Percentiles rank a stretch among this genome's conserved stretches.
phyloP scores from a whole-genome alignment of 2,797 vertebrate species.

The Meda fulgida region DNA sequence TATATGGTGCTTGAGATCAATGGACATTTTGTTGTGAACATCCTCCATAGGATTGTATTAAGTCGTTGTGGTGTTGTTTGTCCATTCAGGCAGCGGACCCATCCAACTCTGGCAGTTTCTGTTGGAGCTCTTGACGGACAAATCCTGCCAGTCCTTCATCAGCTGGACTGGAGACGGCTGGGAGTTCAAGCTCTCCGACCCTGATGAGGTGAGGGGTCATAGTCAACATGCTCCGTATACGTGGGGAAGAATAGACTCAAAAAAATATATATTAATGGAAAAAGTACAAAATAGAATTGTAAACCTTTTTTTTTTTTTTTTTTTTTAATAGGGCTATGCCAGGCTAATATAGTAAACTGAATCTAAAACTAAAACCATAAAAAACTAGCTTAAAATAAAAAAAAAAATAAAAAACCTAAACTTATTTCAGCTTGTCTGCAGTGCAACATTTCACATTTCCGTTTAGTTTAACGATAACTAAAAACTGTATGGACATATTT shows the following conservation, averaged over 20 bases:
- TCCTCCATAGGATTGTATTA: neutral
- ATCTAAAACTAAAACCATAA: neutral
- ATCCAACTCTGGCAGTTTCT: conserved; percentile 99
- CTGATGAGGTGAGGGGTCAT: conserved; percentile 90
- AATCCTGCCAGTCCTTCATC: conserved; percentile 99
- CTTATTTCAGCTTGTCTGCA: neutral
- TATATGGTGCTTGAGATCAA: neutral
- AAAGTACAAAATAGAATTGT: too few species aligned
- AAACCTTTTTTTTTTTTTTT: too few species aligned
- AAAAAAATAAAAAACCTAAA: too few species aligned
- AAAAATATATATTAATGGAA: too few species aligned
- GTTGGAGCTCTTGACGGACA: conserved; percentile 97
- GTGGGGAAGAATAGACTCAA: neutral
- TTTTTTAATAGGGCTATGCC: neutral
- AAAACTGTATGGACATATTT: neutral
- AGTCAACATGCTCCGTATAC: conserved; percentile 32
- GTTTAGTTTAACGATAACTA: neutral
- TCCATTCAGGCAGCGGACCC: conserved; percentile 89
- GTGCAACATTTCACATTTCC: neutral
- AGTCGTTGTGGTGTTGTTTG: neutral
- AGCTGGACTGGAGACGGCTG: conserved; percentile 99
- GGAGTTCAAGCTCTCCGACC: conserved; percentile 99
- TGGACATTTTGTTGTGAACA: neutral
- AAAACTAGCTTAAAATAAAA: neutral
- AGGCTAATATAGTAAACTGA: neutral